Evolutionary conservation across 2,797 vertebrate genomes (phyloP).

Genomic region (Chiropotes sagulatus): DNA sequence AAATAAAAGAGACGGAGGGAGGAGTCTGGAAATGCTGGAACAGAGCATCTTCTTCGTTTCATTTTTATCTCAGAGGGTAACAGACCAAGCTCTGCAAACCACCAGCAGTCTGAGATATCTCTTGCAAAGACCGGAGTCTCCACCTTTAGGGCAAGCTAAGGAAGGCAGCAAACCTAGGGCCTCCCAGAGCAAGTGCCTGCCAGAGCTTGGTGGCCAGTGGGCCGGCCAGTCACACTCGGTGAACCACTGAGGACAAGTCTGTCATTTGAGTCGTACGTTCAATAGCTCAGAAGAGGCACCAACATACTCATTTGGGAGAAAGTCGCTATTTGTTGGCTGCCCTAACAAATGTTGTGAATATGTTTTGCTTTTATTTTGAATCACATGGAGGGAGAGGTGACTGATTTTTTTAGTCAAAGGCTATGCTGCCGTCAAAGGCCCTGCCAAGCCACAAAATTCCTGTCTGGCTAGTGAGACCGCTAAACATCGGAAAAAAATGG

Average conservation of each 20-base stretch:
- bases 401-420: constrained; percentile 26
- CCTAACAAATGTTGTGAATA: background rate
- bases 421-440: background rate
- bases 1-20: background rate
- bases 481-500: constrained; percentile 2
- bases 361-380: constrained; percentile 56
- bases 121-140: background rate
- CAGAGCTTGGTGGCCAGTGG: background rate
- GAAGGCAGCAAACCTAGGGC: background rate
- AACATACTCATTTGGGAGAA: background rate
- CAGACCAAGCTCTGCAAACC: background rate
- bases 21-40: background rate
- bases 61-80: background rate
- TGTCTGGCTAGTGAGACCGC: constrained; percentile 47
- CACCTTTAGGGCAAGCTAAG: background rate
- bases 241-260: background rate
- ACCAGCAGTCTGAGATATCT: background rate
- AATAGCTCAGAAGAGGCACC: background rate
- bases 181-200: background rate
- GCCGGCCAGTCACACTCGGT: background rate
- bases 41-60: background rate
- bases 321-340: background rate
- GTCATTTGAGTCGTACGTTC: background rate
- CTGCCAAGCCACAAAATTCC: constrained; percentile 45
- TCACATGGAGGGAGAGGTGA: background rate